A percentile compares a stretch with the other conserved stretches of the same genome.
These are phyloP conservation scores for Helogale parvula DNA, from an alignment of 2,113 vertebrate species.

Conservation along the genomic window DNA sequence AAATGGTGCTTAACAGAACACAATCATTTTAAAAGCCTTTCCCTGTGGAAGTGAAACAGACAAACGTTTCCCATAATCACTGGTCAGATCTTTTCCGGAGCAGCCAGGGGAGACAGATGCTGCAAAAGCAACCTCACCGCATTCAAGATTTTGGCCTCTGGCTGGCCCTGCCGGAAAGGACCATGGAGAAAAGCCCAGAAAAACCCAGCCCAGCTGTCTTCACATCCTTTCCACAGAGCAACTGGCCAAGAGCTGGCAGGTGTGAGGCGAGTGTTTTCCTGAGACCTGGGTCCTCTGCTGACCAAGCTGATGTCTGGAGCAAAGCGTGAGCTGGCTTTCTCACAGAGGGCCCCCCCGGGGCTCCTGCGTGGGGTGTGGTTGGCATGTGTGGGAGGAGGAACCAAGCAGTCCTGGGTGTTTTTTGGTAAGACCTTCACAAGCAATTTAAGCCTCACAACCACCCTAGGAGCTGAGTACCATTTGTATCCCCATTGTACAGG, in stretches of 20 bases:
- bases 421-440: background rate
- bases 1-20: background rate
- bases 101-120: conserved; percentile 39
- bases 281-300: conserved; percentile 40
- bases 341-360: background rate
- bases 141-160: conserved; percentile 65
- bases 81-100: conserved; percentile 5
- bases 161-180: conserved; percentile 74
- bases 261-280: conserved; percentile 63
- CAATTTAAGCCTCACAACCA: background rate
- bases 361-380: background rate
- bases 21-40: background rate
- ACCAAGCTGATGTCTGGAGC: background rate
- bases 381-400: background rate
- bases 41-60: background rate
- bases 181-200: conserved; percentile 76
- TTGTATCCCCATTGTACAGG: background rate
- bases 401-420: too few relatives aligned
- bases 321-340: background rate
- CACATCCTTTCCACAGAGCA: conserved; percentile 36
- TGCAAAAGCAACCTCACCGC: background rate
- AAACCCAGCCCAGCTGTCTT: conserved; percentile 74
- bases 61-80: background rate
- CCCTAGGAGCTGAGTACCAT: background rate
- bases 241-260: conserved; percentile 71